A percentile compares a stretch with the other conserved stretches of the same genome.
Conservation (phyloP, 2,888 invertebrate species). For the Amiota mariae region DNA sequence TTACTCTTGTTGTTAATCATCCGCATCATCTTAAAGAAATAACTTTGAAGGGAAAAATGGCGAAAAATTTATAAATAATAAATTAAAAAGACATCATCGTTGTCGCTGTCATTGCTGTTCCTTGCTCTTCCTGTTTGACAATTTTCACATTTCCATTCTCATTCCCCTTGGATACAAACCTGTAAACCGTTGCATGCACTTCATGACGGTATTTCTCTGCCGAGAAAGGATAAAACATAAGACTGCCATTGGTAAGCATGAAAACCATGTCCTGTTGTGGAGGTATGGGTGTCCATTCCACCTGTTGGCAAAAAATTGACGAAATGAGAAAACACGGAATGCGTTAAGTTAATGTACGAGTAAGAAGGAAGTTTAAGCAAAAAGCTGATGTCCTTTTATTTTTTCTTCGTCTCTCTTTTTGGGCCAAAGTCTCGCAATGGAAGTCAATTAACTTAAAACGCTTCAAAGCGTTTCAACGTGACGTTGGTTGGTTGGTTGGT, state of each 20-base stretch:
- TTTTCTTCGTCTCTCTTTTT: slow-evolving; percentile 1
- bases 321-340: background rate
- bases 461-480: slow-evolving; percentile 5
- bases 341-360: background rate
- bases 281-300: slow-evolving; percentile 85
- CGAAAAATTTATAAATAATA: slow-evolving; percentile 7
- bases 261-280: slow-evolving; percentile 82
- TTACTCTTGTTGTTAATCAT: too few species aligned
- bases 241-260: slow-evolving; percentile 86
- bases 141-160: too few species aligned
- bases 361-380: background rate
- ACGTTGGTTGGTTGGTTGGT: background rate
- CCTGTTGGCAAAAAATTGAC: slow-evolving; percentile 68
- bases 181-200: slow-evolving; percentile 88
- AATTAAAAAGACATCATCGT: background rate
- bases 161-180: slow-evolving; percentile 73
- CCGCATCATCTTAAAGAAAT: too few species aligned
- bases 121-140: too few species aligned
- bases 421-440: slow-evolving; percentile 24
- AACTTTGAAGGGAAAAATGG: background rate
- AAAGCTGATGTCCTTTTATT: too few species aligned
- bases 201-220: slow-evolving; percentile 87
- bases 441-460: slow-evolving; percentile 60
- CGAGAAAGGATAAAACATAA: slow-evolving; percentile 89
- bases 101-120: background rate